Evolutionary conservation across 1,140 invertebrate genomes (phyloP), one percentile per base, ranked within the genome.

Genomic region (Meloidogyne hapla): DNA sequence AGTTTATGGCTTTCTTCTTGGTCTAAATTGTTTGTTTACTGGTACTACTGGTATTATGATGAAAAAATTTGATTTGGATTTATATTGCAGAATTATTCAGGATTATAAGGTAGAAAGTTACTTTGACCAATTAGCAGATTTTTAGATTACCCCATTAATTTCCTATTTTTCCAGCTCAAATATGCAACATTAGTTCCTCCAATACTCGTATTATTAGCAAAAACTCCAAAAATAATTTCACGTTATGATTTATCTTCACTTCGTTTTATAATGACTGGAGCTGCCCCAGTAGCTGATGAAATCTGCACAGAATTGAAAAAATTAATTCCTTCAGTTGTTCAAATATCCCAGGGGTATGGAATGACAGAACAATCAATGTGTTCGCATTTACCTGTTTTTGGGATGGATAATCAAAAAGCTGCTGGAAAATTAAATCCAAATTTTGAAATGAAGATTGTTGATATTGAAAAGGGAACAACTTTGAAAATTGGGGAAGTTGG

Each of bases 11-110:
- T 88, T 94, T 8, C 78, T 85, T 1, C 81, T 88, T 6, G 81
- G 89, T 78, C 79, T 87, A n/a, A 77, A 75, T 25, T 76, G 69
- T 25, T 28, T 94, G 56, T 81, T 88, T 0, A 82, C 86, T n/a
- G 93, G 93, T 0, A 80, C 88, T 0, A 91, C 91, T 83, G 71
- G 93, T 26, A 88, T 94, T 0, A 92, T 92, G 0, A 68, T 94
- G 64, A 92, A 92, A 1, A 91, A 90, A 87, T 95, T 95, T 87
- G 90, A 93, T 15, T 90, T 90, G 74, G 85, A 91, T 63, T 84
- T 90, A 5, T 93, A 92, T 83, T 88, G 93, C 2, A 89, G 89
- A 75, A 88, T 90, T 0, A 89, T 93, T 38, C 88, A 92, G 80
- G 89, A 90, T 68, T 89, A 91, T 70, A 90, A 90, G 88, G 89